phyloP scores from a whole-genome alignment of 2,797 vertebrate genomes.

The Podarcis lilfordi region DNA sequence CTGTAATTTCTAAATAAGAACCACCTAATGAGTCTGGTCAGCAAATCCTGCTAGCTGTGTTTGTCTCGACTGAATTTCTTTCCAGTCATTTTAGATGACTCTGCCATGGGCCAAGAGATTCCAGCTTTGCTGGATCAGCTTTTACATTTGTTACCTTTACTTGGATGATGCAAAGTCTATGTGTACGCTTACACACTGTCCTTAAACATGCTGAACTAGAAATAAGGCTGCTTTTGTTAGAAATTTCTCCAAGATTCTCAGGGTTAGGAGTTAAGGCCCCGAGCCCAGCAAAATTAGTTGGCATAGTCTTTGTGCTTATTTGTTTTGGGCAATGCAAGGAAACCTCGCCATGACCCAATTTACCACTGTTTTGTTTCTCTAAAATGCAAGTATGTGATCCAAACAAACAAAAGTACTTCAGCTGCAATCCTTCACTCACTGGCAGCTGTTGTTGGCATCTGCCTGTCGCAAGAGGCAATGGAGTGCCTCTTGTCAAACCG shows the following conservation, averaged over 20 bases:
- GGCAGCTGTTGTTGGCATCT: no score
- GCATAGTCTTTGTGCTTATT: background rate
- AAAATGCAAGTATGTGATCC: no score
- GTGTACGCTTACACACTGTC: background rate
- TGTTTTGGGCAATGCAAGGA: no score
- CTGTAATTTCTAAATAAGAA: constrained; percentile 4
- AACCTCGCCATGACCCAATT: no score
- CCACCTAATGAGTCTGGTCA: constrained; percentile 5
- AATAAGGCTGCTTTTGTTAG: background rate
- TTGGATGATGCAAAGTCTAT: no score
- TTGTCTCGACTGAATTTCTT: background rate
- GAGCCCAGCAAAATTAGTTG: background rate
- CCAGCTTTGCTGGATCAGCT: no score
- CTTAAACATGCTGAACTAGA: background rate
- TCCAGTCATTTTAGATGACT: background rate
- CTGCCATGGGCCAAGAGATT: background rate
- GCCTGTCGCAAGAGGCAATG: no score
- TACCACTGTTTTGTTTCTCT: no score
- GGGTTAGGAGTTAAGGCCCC: background rate
- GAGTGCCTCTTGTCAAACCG: no score
- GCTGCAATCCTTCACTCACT: no score
- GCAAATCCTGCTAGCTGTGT: background rate
- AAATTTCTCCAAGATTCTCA: background rate
- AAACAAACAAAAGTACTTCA: no score
- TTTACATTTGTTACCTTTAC: no score